phyloP scores from a whole-genome alignment of 1,140 invertebrate species.

The Zaprionus lachaisei region DNA sequence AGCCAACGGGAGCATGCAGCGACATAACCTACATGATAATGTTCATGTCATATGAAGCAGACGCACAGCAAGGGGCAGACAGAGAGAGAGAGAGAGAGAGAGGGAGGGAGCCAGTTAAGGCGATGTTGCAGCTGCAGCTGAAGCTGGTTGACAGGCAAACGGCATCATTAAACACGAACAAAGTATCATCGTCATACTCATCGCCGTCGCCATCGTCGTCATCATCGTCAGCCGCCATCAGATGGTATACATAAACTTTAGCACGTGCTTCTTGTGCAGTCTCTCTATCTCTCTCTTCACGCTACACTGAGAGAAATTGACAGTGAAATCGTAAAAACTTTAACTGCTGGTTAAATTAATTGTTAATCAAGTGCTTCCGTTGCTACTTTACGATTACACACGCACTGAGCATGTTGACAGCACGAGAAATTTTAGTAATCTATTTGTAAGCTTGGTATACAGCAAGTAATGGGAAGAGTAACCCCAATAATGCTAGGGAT shows the following conservation, averaged over 20 bases:
- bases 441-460: neutral
- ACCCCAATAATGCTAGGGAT: neutral
- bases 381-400: slow-evolving; percentile 6
- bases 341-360: slow-evolving; percentile 19
- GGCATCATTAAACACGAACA: slow-evolving; percentile 81
- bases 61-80: neutral
- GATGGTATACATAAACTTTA: slow-evolving; percentile 66
- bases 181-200: slow-evolving; percentile 70
- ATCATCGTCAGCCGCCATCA: slow-evolving; percentile 53
- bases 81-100: neutral
- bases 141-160: slow-evolving; percentile 62
- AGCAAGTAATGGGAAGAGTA: neutral
- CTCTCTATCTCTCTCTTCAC: neutral
- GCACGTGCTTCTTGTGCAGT: slow-evolving; percentile 53
- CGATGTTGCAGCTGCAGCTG: slow-evolving; percentile 27
- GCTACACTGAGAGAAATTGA: slow-evolving; percentile 3
- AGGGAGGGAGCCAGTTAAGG: slow-evolving; percentile 33
- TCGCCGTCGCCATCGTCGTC: slow-evolving; percentile 59
- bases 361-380: slow-evolving; percentile 33
- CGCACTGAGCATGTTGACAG: neutral
- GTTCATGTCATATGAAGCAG: slow-evolving; percentile 45
- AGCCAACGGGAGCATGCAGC: slow-evolving; percentile 60
- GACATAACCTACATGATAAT: slow-evolving; percentile 71
- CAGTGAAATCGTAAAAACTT: slow-evolving; percentile 21
- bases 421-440: slow-evolving; percentile 3